Percentiles rank a stretch among this genome's conserved stretches.
Evolutionary conservation across 92 coral and sea anemone species (phyloP).

Genomic region (Bergia puertoricense): DNA sequence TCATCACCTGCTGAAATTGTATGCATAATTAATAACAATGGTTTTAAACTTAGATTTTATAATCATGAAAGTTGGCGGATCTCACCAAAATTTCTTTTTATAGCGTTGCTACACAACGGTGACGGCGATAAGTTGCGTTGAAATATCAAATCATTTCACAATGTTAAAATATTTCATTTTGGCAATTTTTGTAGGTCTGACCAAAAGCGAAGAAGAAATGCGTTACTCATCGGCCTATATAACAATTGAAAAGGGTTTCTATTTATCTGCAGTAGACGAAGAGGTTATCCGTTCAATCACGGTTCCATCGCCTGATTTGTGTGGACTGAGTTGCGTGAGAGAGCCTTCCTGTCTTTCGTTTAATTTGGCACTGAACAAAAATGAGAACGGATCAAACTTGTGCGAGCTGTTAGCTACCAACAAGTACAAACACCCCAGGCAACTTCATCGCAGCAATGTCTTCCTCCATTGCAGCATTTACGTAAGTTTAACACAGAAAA

Average conservation of each 20-base stretch:
- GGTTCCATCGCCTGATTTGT: neutral
- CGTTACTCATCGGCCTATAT: neutral
- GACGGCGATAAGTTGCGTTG: neutral
- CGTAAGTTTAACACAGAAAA: constrained; percentile 2
- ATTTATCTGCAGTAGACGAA: neutral
- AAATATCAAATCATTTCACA: neutral
- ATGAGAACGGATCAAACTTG: neutral
- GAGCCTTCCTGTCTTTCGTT: neutral
- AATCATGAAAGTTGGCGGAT: neutral
- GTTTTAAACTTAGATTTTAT: no score
- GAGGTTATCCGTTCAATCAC: neutral
- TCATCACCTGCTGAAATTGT: neutral
- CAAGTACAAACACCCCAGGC: neutral
- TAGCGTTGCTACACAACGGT: neutral
- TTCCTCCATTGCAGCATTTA: constrained; percentile 44
- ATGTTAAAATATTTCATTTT: neutral
- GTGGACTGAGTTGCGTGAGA: constrained; percentile 1
- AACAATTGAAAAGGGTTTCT: neutral
- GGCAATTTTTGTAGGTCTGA: neutral
- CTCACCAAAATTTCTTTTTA: no score
- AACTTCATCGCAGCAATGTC: constrained; percentile 32
- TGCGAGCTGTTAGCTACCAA: constrained; percentile 4
- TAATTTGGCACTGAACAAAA: neutral
- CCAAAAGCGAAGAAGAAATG: neutral
- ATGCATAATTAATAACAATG: neutral